phyloP scores from a whole-genome alignment of 2,888 invertebrate genomes.

The Drosophila kanekoi region DNA sequence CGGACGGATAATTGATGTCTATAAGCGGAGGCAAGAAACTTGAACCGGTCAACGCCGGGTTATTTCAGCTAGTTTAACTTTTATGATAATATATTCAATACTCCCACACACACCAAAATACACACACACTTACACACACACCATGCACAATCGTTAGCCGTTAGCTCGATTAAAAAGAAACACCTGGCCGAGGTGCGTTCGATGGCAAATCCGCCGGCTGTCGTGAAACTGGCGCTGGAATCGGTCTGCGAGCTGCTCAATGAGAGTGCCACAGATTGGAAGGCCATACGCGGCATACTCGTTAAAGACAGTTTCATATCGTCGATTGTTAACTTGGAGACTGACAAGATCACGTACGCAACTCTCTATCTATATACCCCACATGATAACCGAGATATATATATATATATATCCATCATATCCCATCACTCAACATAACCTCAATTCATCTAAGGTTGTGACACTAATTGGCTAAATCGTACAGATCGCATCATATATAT shows the following conservation, averaged over 20 bases:
- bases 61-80: conserved; percentile 2
- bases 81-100: conserved; percentile 42
- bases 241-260: conserved; percentile 97
- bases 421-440: conserved; percentile 20
- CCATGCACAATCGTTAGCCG: conserved; percentile 87
- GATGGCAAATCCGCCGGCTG: conserved; percentile 96
- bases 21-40: no score
- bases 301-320: conserved; percentile 98
- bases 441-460: conserved; percentile 32
- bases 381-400: conserved; percentile 20
- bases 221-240: conserved; percentile 97
- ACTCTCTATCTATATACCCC: conserved; percentile 49
- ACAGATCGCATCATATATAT: conserved; percentile 35
- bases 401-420: conserved; percentile 14
- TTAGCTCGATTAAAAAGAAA: conserved; percentile 98
- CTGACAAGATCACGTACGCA: conserved; percentile 94
- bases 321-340: conserved; percentile 97
- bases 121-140: conserved; percentile 26
- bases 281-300: conserved; percentile 94
- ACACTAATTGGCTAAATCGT: conserved; percentile 30
- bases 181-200: conserved; percentile 97
- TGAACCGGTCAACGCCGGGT: no score
- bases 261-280: conserved; percentile 97
- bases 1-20: no score
- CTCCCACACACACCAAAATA: conserved; percentile 26